Base-by-base conservation (phyloP, 2,113 vertebrate species). In the Axis porcinus region DNA sequence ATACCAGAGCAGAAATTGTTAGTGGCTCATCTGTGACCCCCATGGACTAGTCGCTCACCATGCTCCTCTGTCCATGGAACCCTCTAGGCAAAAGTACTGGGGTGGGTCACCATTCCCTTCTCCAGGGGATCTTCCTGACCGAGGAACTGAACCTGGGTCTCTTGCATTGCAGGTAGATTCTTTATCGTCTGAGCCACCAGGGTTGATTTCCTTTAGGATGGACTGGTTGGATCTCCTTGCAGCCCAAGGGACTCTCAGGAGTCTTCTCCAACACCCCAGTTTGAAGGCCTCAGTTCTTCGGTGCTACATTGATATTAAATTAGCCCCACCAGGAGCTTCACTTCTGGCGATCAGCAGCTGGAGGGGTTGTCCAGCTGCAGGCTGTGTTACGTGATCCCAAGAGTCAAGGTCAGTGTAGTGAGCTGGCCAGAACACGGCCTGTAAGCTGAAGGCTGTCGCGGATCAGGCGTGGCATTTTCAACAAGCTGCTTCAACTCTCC, bases 321-420 rank as follows among this genome's bases (percentile, higher is more conserved):
- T 2, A 2, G 55, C 33, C 62, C 85, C 47, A 2, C 52, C 12
- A 27, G 3, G 5, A 7, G 12, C 83, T 30, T 40, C 12, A 0
- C 33, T 54, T 17, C 64, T 14, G 9, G 50, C 1, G 19, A n/a
- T 19, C 78, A 6, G 3, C 52, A 25, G 33, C 43, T 30, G 27
- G 19, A 50, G n/a, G 47, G 7, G 28, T 2, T 11, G 7, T 2
- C n/a, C 6, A 21, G n/a, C 76, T 1, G 6, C 25, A 33, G 78
- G 47, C 0, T 36, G 28, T 40, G 83, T 7, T 19, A 3, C 16
- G 47, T 30, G 70, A 14, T 16, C 85, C 54, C 11, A 21, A 50
- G 9, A 12, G 36, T 23, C 76, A 27, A 21, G 14, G n/a, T n/a
- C 40, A 16, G 6, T 4, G 0, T 1, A 9, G 52, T 9, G 27